These are phyloP conservation scores for Strix occidentalis DNA, from an alignment of 2,797 vertebrate species.

Conservation along the genomic window DNA sequence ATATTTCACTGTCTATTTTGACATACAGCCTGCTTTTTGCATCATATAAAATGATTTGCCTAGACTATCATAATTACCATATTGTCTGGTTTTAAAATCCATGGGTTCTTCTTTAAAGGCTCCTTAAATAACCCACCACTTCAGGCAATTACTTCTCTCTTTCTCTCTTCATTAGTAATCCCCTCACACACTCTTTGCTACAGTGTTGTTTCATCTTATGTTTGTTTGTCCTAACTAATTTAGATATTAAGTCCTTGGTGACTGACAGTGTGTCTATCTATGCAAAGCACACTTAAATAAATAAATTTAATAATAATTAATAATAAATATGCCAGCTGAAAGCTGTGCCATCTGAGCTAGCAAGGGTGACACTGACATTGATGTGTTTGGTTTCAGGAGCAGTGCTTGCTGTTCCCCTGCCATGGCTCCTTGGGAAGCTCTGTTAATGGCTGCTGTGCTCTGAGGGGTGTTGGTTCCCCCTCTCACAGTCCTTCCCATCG, in stretches of 20 bases:
- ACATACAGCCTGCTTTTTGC: not conserved
- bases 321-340: slow-evolving; percentile 49
- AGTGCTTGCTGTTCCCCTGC: not conserved
- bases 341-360: not conserved
- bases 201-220: slow-evolving; percentile 42
- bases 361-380: slow-evolving; percentile 31
- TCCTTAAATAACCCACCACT: not conserved
- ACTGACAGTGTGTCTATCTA: slow-evolving; percentile 54
- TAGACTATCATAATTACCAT: not conserved
- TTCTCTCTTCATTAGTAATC: slow-evolving; percentile 51
- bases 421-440: not conserved
- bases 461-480: not conserved
- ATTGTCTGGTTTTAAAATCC: not conserved
- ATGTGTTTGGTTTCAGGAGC: not conserved
- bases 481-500: not conserved
- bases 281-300: slow-evolving; percentile 61
- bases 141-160: slow-evolving; percentile 9
- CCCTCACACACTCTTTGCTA: slow-evolving; percentile 24
- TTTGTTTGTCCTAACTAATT: slow-evolving; percentile 70
- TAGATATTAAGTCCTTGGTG: slow-evolving; percentile 70
- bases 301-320: slow-evolving; percentile 67
- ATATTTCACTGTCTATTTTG: not conserved
- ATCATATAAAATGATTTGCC: not conserved
- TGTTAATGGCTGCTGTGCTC: not conserved
- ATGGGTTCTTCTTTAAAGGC: not conserved